These are phyloP conservation scores for Archips xylosteana DNA, from an alignment of 2,888 invertebrate genomes.

Conservation along the genomic window DNA sequence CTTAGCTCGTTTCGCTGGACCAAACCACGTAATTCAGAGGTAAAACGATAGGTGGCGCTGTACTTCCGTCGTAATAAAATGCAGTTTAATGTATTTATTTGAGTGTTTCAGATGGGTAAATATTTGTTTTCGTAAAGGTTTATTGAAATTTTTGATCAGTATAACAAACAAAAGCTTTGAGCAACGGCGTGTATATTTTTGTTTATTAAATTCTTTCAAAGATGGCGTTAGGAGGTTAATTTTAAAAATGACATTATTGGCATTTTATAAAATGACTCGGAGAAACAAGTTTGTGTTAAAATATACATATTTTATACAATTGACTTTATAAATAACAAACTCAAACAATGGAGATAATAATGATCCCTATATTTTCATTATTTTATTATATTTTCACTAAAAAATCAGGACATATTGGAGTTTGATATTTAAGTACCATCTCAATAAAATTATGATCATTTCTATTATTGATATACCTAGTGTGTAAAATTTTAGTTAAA, in stretches of 20 bases:
- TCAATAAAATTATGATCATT: too few relatives aligned
- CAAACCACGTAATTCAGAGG: slow-evolving; percentile 17
- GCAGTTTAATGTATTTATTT: background rate
- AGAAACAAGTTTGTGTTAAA: background rate
- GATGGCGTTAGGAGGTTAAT: slow-evolving; percentile 9
- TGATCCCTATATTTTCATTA: too few relatives aligned
- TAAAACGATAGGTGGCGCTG: slow-evolving; percentile 55
- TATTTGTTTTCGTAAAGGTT: background rate
- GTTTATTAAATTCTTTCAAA: background rate
- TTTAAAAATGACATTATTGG: background rate
- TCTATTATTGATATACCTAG: too few relatives aligned
- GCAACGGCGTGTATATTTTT: background rate
- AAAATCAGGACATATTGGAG: too few relatives aligned
- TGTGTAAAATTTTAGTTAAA: too few relatives aligned
- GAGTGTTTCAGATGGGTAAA: background rate
- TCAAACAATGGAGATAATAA: too few relatives aligned
- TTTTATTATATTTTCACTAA: too few relatives aligned
- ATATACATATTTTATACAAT: too few relatives aligned
- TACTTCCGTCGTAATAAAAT: background rate
- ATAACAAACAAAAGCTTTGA: background rate
- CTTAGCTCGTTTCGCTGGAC: slow-evolving; percentile 20
- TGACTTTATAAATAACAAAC: too few relatives aligned
- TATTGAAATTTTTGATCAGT: background rate
- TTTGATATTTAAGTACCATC: too few relatives aligned
- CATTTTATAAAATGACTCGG: background rate